Base-by-base conservation (phyloP, 2,113 vertebrate species). In the Cynopterus brachyotis region DNA sequence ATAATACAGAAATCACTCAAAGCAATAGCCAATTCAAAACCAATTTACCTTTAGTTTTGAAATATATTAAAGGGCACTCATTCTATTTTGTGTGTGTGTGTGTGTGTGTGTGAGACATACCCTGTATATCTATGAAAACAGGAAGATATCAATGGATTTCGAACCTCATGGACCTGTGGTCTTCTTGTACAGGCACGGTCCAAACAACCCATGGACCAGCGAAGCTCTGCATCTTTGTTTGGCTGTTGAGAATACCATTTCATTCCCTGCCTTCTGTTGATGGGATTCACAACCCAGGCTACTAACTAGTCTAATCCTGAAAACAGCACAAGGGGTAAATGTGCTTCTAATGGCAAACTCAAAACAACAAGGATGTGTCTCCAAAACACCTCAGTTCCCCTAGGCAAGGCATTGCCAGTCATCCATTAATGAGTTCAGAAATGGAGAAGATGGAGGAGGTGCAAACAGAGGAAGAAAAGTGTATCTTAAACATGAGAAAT, bases 261-360 rank as follows among this genome's bases (percentile, higher is more conserved):
- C 24, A 5, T 20, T 60, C 37, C 24, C 22, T 47, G 5, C 73
- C 57, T 24, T n/a, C 17, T 30, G 22, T 15, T 0, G 0, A 11
- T 26, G 57, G 13, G 17, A 24, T 47, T 45, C 4, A 2, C 2
- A 45, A 53, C 22, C 35, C 50, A 75, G 19, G 35, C 40, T 53
- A 15, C 17, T n/a, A 37, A 88, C 15, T 35, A 28, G 7, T 66
- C 37, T 17, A 15, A 24, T 37, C 11, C 55, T 40, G 9, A 45
- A 5, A 20, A 45, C 8, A 5, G 9, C 59, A 12, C 0, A 2
- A 9, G 9, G 32, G 19, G 30, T 16, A 1, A 12, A 4, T 0
- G 0, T 40, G n/a, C 40, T 67, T 5, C 24, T 5, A 9, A 17
- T 7, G 26, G 3, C 53, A 82, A 70, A 13, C n/a, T 53, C 7